Percentiles rank a stretch among this genome's conserved stretches.
phyloP scores from a whole-genome alignment of 2,888 invertebrate species.

The Allacma fusca region DNA sequence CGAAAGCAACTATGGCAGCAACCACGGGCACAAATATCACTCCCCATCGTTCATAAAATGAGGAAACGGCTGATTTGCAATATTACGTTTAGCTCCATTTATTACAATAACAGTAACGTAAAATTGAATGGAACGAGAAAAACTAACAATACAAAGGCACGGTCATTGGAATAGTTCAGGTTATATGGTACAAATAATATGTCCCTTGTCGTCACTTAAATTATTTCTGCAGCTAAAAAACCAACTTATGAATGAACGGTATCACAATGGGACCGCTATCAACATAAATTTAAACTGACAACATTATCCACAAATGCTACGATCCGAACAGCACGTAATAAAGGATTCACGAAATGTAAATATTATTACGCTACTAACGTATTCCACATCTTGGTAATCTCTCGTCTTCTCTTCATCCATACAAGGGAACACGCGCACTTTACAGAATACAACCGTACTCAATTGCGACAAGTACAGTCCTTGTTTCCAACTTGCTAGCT shows the following conservation, averaged over 20 bases:
- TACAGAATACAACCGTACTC: too few relatives aligned
- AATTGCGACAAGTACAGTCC: too few relatives aligned
- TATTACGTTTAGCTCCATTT: neutral
- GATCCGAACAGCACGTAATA: neutral
- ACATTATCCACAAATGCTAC: neutral
- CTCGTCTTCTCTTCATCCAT: neutral
- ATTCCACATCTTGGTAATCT: neutral
- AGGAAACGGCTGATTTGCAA: neutral
- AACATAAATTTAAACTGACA: slow-evolving; percentile 12
- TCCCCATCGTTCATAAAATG: neutral
- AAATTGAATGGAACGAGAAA: neutral
- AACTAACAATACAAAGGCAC: neutral
- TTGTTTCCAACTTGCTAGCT: too few relatives aligned
- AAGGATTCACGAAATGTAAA: neutral
- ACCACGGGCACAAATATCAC: neutral
- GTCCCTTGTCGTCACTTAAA: neutral
- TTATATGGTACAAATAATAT: neutral
- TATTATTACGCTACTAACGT: slow-evolving; percentile 1
- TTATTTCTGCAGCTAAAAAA: neutral
- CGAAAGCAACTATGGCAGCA: neutral
- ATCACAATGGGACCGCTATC: slow-evolving; percentile 2
- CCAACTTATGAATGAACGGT: neutral
- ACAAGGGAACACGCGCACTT: neutral
- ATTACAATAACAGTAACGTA: neutral
- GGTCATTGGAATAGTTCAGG: neutral